Evolutionary conservation across 1,140 invertebrate genomes (phyloP).

Genomic region (Drosophila rhopaloa): DNA sequence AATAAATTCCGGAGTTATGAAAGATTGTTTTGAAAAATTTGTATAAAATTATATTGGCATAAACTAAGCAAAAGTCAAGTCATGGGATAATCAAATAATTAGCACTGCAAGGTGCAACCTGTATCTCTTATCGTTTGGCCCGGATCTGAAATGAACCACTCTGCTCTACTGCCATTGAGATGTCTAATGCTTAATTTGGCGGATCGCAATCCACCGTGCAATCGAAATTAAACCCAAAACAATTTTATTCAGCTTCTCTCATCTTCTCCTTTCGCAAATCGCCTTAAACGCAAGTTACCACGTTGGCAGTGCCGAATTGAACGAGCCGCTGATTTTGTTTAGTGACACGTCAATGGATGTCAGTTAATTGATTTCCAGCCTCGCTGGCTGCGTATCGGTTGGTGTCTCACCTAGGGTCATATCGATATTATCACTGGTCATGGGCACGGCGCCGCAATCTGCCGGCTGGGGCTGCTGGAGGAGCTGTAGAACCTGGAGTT

Average conservation of each 20-base stretch:
- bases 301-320: slow-evolving; percentile 35
- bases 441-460: slow-evolving; percentile 89
- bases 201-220: neutral
- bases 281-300: slow-evolving; percentile 20
- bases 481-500: slow-evolving; percentile 60
- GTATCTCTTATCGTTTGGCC: too few relatives aligned
- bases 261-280: neutral
- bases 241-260: neutral
- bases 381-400: slow-evolving; percentile 1
- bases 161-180: too few relatives aligned
- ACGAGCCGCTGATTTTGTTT: slow-evolving; percentile 35
- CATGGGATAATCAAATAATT: too few relatives aligned
- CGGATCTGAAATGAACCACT: too few relatives aligned
- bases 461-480: slow-evolving; percentile 48
- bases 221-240: neutral
- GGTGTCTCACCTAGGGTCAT: slow-evolving; percentile 90
- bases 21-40: too few relatives aligned
- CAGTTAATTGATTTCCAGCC: slow-evolving; percentile 38
- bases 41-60: too few relatives aligned
- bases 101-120: too few relatives aligned
- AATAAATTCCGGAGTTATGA: too few relatives aligned
- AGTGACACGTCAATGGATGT: slow-evolving; percentile 72
- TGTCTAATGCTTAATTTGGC: neutral
- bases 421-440: slow-evolving; percentile 92
- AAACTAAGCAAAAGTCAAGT: too few relatives aligned